Conservation (phyloP, 2,888 invertebrate species). For the Synergus laeviventris region DNA sequence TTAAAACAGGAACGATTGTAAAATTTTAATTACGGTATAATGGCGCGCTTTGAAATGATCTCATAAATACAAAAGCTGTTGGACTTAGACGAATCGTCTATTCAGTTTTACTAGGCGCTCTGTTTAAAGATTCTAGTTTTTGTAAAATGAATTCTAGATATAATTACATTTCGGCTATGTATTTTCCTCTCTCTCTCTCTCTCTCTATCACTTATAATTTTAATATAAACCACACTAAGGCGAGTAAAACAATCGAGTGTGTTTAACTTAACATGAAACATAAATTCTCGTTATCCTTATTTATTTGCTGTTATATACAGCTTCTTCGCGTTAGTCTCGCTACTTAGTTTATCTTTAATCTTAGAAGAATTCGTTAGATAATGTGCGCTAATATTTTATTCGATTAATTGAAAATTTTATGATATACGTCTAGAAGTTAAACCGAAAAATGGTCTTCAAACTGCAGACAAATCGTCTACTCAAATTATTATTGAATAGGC, state of each 20-base stretch:
- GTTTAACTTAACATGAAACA: constrained; percentile 16
- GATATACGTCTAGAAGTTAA: not conserved
- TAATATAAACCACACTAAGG: not conserved
- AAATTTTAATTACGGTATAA: not conserved
- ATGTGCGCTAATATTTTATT: constrained; percentile 29
- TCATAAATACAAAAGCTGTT: not conserved
- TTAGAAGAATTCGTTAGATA: constrained; percentile 25
- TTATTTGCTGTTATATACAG: constrained; percentile 29
- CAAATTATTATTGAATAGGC: not conserved
- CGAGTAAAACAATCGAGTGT: constrained; percentile 9
- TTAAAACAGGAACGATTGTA: not conserved
- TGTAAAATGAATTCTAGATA: constrained; percentile 1
- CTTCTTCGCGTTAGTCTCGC: constrained; percentile 22
- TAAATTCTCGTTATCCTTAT: constrained; percentile 29
- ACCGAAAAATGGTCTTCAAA: not conserved
- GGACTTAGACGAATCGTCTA: not conserved
- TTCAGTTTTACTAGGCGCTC: not conserved
- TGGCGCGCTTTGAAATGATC: not conserved
- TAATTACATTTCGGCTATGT: constrained; percentile 29
- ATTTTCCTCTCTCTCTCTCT: too few relatives aligned
- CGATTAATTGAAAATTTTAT: not conserved
- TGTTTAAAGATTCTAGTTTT: not conserved
- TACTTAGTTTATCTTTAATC: constrained; percentile 31
- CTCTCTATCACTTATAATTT: constrained; percentile 27
- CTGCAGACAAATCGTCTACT: not conserved